Base-by-base conservation (phyloP, 30 jellyfish, hydroid and myxozoan species). In the Calvadosia cruxmelitensis region DNA sequence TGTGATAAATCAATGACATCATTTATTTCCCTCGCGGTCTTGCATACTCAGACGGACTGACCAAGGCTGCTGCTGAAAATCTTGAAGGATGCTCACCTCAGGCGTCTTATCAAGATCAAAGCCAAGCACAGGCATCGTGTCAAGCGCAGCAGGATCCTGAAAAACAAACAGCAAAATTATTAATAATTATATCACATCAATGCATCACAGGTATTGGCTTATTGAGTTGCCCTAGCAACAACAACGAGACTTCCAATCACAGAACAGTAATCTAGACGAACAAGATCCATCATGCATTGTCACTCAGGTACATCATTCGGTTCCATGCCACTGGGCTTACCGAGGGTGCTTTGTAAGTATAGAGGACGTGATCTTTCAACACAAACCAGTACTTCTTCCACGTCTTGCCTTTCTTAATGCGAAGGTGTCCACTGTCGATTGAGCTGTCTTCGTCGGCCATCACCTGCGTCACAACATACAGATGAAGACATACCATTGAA, bases 121-220 rank as follows among this genome's bases (percentile, higher is more conserved):
- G 5, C 98, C 98, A 67, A 89, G 95, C 3, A 89, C 92, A 27
- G 98, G 95, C 27, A 67, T 30, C 0, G 98, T 89, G 13, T 80
- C 69, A 57, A 51, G 52, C n/a, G 98, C 98, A 33, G 98, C 98
- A 1, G 93, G 93, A 66, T 89, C 98, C 97, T 87, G 51, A 16
- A 71, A 27, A 29, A 12, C 29, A 53, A 33, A 27, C 31, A 25
- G 3, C 7, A 10, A 31, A 29, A 29, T 25, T 26, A 63, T 52
- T 52, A 28, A 31, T 3, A 51, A 53, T 2, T 51, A n/a, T n/a
- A n/a, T n/a, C n/a, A n/a, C n/a, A n/a, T n/a, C n/a, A n/a, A n/a
- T n/a, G n/a, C n/a, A n/a, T n/a, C n/a, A n/a, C n/a, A n/a, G n/a
- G n/a, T n/a, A n/a, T n/a, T n/a, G n/a, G n/a, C n/a, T n/a, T n/a